Percentiles rank a stretch among this genome's conserved stretches.
phyloP scores from a whole-genome alignment of 2,113 vertebrate species.

The Gymnocephalus cernua region DNA sequence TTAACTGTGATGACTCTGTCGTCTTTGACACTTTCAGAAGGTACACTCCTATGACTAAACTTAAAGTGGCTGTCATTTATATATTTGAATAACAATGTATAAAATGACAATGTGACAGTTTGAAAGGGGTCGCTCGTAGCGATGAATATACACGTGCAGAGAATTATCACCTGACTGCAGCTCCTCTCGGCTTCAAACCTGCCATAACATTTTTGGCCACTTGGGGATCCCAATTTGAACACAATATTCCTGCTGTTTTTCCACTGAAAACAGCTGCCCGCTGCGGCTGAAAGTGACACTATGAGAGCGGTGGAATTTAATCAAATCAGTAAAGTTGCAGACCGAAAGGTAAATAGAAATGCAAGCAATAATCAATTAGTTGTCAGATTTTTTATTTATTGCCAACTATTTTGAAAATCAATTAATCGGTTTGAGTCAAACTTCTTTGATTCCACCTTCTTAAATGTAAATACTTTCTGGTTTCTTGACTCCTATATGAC shows the following conservation, averaged over 20 bases:
- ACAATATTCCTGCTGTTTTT: not conserved
- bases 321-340: not conserved
- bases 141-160: not conserved
- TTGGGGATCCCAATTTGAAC: not conserved
- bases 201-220: not conserved
- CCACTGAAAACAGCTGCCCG: not conserved
- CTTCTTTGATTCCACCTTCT: too few species aligned
- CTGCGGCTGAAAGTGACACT: too few species aligned
- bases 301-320: too few species aligned
- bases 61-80: not conserved
- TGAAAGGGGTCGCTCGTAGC: not conserved
- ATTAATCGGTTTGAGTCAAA: too few species aligned
- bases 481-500: too few species aligned
- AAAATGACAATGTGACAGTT: not conserved
- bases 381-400: too few species aligned
- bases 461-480: too few species aligned
- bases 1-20: conserved; percentile 99
- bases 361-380: too few species aligned
- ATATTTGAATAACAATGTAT: not conserved
- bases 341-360: not conserved
- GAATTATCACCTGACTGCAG: not conserved
- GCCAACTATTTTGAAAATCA: too few species aligned
- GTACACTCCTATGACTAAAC: conserved; percentile 74
- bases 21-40: conserved; percentile 99
- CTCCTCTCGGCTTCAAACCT: not conserved